phyloP scores from a whole-genome alignment of 2,797 vertebrate species.

The Novumbra hubbsi region DNA sequence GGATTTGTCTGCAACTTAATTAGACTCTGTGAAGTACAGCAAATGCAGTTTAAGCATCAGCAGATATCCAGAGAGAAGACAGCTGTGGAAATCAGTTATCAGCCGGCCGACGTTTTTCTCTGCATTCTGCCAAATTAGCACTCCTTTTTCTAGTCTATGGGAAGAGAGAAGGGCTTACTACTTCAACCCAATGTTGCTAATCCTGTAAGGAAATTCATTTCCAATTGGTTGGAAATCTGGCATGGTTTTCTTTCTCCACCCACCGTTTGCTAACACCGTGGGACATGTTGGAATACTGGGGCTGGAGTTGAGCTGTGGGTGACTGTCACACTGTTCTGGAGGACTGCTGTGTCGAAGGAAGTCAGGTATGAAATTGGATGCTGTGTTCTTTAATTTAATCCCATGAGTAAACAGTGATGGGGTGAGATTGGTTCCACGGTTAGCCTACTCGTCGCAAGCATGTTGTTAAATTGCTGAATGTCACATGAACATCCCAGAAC shows the following conservation, averaged over 20 bases:
- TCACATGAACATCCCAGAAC: conserved; percentile 33
- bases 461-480: conserved; percentile 51
- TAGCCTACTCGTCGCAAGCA: conserved; percentile 45
- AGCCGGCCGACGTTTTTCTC: conserved; percentile 10
- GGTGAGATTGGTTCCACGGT: conserved; percentile 53
- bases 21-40: conserved; percentile 25
- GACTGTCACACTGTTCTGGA: conserved; percentile 55
- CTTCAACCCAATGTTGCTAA: conserved; percentile 41
- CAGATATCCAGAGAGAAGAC: conserved; percentile 10
- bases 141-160: conserved; percentile 21
- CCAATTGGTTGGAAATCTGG: conserved; percentile 13
- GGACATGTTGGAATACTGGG: neutral
- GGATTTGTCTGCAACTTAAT: conserved; percentile 45
- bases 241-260: conserved; percentile 23
- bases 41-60: conserved; percentile 33
- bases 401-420: conserved; percentile 66
- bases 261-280: conserved; percentile 22
- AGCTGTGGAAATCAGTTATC: neutral
- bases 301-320: conserved; percentile 32
- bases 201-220: conserved; percentile 48
- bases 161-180: conserved; percentile 27
- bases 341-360: conserved; percentile 51
- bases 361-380: conserved; percentile 78
- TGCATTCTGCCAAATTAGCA: conserved; percentile 28
- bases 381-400: conserved; percentile 76